Evolutionary conservation across 64 coral and sea anemone genomes (phyloP).

Genomic region (Stichodactyla helianthus): DNA sequence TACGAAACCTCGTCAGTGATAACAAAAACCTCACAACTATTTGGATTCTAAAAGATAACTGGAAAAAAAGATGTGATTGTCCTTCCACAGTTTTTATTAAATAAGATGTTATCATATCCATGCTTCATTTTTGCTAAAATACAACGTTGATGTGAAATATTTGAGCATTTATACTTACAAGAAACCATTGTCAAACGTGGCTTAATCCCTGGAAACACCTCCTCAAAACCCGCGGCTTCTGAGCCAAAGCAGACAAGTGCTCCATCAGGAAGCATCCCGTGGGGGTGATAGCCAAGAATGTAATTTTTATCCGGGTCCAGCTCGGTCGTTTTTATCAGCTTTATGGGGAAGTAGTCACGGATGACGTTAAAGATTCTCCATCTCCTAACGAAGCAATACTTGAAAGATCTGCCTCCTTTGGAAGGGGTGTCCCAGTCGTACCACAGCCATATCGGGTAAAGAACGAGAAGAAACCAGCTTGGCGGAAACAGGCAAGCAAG

Average conservation of each 20-base stretch:
- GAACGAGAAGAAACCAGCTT: neutral
- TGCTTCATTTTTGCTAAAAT: too few species aligned
- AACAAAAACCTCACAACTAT: too few species aligned
- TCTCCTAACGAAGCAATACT: conserved; percentile 23
- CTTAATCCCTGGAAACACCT: conserved; percentile 44
- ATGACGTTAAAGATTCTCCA: conserved; percentile 12
- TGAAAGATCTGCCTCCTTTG: neutral
- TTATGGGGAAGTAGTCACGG: conserved; percentile 60
- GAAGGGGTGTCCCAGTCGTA: conserved; percentile 24
- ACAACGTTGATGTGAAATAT: neutral
- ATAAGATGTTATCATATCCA: too few species aligned
- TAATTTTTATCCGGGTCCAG: conserved; percentile 47
- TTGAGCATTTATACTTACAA: conserved; percentile 26
- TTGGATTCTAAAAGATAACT: too few species aligned
- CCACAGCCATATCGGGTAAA: neutral
- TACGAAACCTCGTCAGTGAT: too few species aligned
- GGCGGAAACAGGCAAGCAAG: neutral
- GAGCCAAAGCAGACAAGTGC: conserved; percentile 30
- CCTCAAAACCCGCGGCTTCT: conserved; percentile 39
- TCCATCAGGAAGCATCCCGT: conserved; percentile 52
- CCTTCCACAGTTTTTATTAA: too few species aligned
- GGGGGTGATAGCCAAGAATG: conserved; percentile 61
- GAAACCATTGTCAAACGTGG: conserved; percentile 31
- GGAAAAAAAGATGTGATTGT: too few species aligned
- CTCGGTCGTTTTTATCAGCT: conserved; percentile 38